Percentiles rank a stretch among this genome's conserved stretches.
phyloP scores from a whole-genome alignment of 2,113 vertebrate species.

The Strix uralensis region DNA sequence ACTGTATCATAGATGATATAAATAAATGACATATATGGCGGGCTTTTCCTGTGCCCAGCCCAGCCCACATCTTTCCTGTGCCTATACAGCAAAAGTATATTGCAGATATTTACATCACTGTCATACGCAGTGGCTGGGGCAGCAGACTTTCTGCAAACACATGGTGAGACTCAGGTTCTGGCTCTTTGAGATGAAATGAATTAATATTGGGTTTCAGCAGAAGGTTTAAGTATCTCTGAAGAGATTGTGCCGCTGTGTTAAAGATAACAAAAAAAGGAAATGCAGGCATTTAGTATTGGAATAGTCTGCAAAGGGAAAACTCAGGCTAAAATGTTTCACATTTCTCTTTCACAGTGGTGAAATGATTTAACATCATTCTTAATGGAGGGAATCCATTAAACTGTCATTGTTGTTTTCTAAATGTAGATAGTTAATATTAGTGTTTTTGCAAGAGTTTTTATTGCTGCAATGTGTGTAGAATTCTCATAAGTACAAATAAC shows the following conservation, averaged over 20 bases:
- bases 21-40: neutral
- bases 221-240: neutral
- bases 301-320: neutral
- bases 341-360: neutral
- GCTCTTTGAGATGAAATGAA: neutral
- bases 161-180: neutral
- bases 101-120: neutral
- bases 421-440: neutral
- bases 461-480: neutral
- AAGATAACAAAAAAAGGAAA: neutral
- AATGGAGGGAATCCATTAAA: neutral
- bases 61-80: neutral
- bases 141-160: neutral
- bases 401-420: neutral
- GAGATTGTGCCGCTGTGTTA: neutral
- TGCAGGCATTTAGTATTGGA: neutral
- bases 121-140: fast-evolving
- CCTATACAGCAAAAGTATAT: neutral
- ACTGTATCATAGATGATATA: neutral
- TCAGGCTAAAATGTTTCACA: neutral
- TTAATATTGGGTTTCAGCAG: neutral
- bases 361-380: neutral
- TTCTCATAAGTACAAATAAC: neutral
- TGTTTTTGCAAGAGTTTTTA: neutral
- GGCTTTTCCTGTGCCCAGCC: neutral